Base-by-base conservation (phyloP, 2,797 vertebrate species). In the Urophycis tenuis region DNA sequence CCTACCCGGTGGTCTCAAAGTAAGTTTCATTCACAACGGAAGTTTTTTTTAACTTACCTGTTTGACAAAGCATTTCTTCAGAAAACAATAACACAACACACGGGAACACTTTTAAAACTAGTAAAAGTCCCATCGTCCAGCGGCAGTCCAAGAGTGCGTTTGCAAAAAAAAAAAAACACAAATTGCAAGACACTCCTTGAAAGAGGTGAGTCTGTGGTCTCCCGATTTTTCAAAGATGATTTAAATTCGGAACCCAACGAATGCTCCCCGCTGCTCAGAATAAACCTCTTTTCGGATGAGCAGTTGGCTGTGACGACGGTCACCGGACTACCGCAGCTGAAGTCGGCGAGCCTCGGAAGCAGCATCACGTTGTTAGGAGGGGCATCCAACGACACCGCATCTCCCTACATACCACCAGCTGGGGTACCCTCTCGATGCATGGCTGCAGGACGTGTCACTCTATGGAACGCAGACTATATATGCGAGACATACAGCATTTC, bases 301-400 rank as follows among this genome's bases (percentile, higher is more conserved):
- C 53, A 64, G 75, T 70, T 29, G 30, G 77, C 81, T 73, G 19
- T 29, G 45, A 45, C n/a, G 74, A 77, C 77, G 73, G 35, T 7
- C 82, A 71, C 78, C 76, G 6, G 72, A 74, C 82, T 80, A 81
- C 85, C 77, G 80, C 83, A 80, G 79, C 82, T 49, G 45, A 49
- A 7, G 49, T 22, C 49, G 49, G 49, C 22, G 49, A 2, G 49
- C 53, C 53, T 29, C n/a, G 53, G 53, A 64, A 64, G 8, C 53
- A 64, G 53, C 53, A 64, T 74, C 67, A 45, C 72, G 5, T 72
- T 4, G 75, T 86, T 79, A 89, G 89, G 88, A 89, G 89, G 88
- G 73, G 87, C 86, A 36, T 74, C 76, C 76, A 33, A 36, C 29
- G 29, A 53, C 29, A 76, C 60, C 36, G 71, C 79, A 74, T 49